Percentiles rank a stretch among this genome's conserved stretches.
phyloP scores from a whole-genome alignment of 2,888 invertebrate genomes.

The Pristionchus maxplancki region DNA sequence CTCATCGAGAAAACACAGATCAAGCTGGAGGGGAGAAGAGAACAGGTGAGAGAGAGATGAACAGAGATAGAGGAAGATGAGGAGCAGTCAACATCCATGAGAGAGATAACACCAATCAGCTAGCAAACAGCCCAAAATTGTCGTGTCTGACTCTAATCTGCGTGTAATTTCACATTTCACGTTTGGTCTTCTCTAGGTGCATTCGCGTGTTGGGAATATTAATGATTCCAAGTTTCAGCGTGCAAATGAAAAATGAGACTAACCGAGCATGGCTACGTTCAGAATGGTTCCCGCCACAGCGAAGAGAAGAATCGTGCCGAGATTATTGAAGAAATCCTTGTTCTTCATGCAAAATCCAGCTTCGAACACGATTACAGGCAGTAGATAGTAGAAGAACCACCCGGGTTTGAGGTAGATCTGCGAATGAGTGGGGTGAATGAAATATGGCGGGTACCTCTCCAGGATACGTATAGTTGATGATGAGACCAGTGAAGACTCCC shows the following conservation, averaged over 20 bases:
- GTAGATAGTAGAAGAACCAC: slow-evolving; percentile 92
- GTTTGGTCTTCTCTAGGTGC: neutral
- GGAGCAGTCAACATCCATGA: neutral
- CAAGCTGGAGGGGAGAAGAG: slow-evolving; percentile 17
- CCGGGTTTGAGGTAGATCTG: slow-evolving; percentile 51
- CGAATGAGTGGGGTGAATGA: neutral
- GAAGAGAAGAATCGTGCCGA: slow-evolving; percentile 93
- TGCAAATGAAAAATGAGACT: neutral
- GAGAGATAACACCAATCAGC: slow-evolving; percentile 23
- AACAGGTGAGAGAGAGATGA: slow-evolving; percentile 28
- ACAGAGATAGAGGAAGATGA: slow-evolving; percentile 2
- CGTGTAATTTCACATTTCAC: neutral
- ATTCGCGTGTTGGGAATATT: neutral
- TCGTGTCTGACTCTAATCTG: neutral
- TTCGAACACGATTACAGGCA: slow-evolving; percentile 96
- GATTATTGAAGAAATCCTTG: slow-evolving; percentile 93
- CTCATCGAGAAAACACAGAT: neutral
- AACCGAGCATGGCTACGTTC: slow-evolving; percentile 85
- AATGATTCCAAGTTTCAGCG: neutral
- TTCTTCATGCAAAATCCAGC: slow-evolving; percentile 99
- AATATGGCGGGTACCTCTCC: slow-evolving; percentile 19
- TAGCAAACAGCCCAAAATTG: neutral
- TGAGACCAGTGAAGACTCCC: slow-evolving; percentile 46
- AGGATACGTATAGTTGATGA: slow-evolving; percentile 33
- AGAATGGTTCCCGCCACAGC: slow-evolving; percentile 93